Conservation (phyloP, 2,113 vertebrate species). For the Sphaerodactylus townsendi region DNA sequence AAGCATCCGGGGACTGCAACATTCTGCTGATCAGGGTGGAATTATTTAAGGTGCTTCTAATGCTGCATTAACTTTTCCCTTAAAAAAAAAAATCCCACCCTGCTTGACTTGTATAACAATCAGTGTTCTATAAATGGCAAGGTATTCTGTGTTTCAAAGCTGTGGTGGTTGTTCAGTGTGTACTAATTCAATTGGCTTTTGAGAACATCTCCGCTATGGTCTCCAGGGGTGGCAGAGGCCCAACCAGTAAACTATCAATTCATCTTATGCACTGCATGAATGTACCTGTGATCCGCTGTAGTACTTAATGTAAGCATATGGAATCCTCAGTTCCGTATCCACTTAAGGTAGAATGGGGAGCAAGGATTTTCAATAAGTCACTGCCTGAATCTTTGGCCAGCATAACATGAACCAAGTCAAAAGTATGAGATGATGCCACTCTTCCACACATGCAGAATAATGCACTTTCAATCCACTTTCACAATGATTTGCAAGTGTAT, state of each 20-base stretch:
- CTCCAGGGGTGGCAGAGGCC: rapidly evolving
- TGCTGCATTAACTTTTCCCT: constrained; percentile 42
- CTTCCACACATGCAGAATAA: too few relatives aligned
- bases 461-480: too few relatives aligned
- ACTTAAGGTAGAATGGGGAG: too few relatives aligned
- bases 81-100: constrained; percentile 13
- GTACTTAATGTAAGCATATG: background rate
- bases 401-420: too few relatives aligned
- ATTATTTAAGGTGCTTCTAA: constrained; percentile 49
- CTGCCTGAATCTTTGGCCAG: too few relatives aligned
- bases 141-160: background rate
- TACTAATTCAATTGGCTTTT: constrained; percentile 1
- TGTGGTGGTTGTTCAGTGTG: background rate
- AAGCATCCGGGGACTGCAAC: constrained; percentile 44
- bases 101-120: constrained; percentile 28
- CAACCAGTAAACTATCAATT: background rate
- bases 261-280: rapidly evolving
- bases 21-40: constrained; percentile 47
- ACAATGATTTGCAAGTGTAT: too few relatives aligned
- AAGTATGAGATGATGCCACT: too few relatives aligned
- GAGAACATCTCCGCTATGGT: background rate
- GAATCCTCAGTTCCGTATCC: background rate
- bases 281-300: background rate
- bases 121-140: constrained; percentile 19
- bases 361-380: too few relatives aligned